Base-by-base conservation (phyloP, 2,888 invertebrate genomes). In the Cosmopolites sordidus region DNA sequence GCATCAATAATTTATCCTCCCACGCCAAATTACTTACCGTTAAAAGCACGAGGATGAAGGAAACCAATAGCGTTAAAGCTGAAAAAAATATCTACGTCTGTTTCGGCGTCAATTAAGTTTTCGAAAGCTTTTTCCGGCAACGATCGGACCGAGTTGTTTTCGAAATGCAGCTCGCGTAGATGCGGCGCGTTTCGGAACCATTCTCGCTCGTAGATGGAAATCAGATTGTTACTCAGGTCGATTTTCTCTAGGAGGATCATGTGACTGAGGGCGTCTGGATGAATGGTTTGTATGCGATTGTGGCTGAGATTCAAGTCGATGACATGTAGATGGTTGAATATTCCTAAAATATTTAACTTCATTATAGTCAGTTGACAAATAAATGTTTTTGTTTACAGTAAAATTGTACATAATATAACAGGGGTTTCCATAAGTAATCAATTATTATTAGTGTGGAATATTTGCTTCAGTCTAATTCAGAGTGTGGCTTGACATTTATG, bases 101-200 rank as follows among this genome's bases (percentile, higher is more conserved):
- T 37, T 9, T 27, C 45, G 14, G 30, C 50, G 52, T 48, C 51
- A 45, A 51, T 51, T 48, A 58, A 22, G 27, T 58, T 54, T 33
- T 33, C 38, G 39, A 58, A 58, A 37, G 49, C 48, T 11, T 4
- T 45, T 33, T 54, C 54, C 43, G 58, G 45, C n/a, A 54, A 38
- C 18, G 47, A 41, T 38, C 41, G 43, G 40, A 58, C 51, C 48
- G 48, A 48, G 43, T 58, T 58, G 44, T 58, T 54, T 51, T 54
- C 48, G 43, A 58, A 54, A 48, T 54, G 38, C 45, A 58, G 51
- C 17, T 51, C 44, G 30, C 44, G 40, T 29, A 58, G 42, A 22
- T 48, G 33, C 16, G 54, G 54, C 9, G 51, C 46, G 29, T 54
- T 41, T 43, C 42, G 30, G 37, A 58, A 58, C 58, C 58, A 54